A percentile compares a stretch with the other conserved stretches of the same genome.
Evolutionary conservation across 2,888 invertebrate species (phyloP).

Genomic region (Heliconius erato): DNA sequence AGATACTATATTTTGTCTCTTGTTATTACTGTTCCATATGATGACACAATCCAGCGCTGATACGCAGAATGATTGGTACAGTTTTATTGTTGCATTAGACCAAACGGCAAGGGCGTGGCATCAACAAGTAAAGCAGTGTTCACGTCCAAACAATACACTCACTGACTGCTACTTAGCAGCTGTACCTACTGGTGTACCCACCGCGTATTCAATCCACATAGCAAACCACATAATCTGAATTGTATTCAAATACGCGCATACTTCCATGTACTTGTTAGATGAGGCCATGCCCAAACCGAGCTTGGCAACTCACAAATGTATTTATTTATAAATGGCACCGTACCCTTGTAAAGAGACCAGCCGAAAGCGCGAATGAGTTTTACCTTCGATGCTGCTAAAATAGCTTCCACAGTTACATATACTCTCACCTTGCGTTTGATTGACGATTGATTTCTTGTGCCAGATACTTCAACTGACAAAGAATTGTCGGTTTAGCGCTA

Average conservation of each 20-base stretch:
- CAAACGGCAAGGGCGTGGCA: slow-evolving; percentile 62
- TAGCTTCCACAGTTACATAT: slow-evolving; percentile 76
- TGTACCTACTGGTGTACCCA: slow-evolving; percentile 41
- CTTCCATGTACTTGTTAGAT: slow-evolving; percentile 54
- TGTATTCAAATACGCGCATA: slow-evolving; percentile 55
- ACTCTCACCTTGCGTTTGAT: slow-evolving; percentile 86
- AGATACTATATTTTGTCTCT: neutral
- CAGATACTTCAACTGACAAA: slow-evolving; percentile 81
- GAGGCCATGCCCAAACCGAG: slow-evolving; percentile 56
- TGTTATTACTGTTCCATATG: slow-evolving; percentile 12
- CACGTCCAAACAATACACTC: slow-evolving; percentile 52
- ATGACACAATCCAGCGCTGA: slow-evolving; percentile 46
- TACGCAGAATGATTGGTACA: slow-evolving; percentile 59
- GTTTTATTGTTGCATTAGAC: slow-evolving; percentile 63
- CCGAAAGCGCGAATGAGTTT: slow-evolving; percentile 84
- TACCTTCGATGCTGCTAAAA: slow-evolving; percentile 86
- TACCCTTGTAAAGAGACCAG: slow-evolving; percentile 83
- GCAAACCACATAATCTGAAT: slow-evolving; percentile 51
- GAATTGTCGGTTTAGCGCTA: slow-evolving; percentile 35
- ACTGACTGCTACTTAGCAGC: slow-evolving; percentile 54
- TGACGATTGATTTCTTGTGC: slow-evolving; percentile 86
- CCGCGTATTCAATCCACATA: slow-evolving; percentile 45
- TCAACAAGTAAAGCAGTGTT: slow-evolving; percentile 54
- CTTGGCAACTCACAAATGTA: slow-evolving; percentile 77
- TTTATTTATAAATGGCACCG: slow-evolving; percentile 82